phyloP scores from a whole-genome alignment of 2,888 invertebrate genomes.

The Epinotia demarniana region DNA sequence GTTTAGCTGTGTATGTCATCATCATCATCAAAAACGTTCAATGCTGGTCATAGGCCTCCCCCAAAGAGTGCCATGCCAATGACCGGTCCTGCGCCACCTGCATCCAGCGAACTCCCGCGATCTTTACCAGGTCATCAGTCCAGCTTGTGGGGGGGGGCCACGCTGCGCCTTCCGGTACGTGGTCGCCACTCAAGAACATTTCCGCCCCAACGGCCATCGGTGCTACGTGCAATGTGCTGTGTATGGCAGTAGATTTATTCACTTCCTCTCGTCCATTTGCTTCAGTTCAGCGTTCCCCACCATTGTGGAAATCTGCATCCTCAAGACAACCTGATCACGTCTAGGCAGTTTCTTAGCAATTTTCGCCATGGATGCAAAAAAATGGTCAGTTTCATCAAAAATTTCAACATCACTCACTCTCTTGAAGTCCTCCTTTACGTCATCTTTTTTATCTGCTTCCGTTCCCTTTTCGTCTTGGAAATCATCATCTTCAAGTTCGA shows the following conservation, averaged over 20 bases:
- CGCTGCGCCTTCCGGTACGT: too few relatives aligned
- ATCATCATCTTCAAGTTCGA: conserved; percentile 2
- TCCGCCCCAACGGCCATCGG: too few relatives aligned
- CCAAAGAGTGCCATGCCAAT: too few relatives aligned
- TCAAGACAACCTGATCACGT: conserved; percentile 11
- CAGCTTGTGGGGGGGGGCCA: too few relatives aligned
- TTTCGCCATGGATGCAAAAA: conserved; percentile 22
- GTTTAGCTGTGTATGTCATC: too few relatives aligned
- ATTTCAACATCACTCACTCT: background rate
- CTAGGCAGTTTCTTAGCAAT: conserved; percentile 16
- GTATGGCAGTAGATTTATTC: background rate
- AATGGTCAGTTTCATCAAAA: conserved; percentile 21
- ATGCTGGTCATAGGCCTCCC: too few relatives aligned
- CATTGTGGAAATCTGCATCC: conserved; percentile 21
- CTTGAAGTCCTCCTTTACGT: background rate
- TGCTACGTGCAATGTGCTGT: too few relatives aligned
- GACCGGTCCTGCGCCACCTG: too few relatives aligned
- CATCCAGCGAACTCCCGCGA: too few relatives aligned
- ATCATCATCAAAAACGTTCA: too few relatives aligned
- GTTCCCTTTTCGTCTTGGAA: background rate
- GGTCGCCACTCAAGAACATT: too few relatives aligned
- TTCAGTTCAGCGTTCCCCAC: conserved; percentile 17
- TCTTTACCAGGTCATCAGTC: too few relatives aligned
- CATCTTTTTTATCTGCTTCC: background rate
- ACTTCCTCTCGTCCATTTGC: conserved; percentile 1